These are phyloP conservation scores for Pristionchus japonicus DNA, from an alignment of 2,888 invertebrate species.

Conservation along the genomic window DNA sequence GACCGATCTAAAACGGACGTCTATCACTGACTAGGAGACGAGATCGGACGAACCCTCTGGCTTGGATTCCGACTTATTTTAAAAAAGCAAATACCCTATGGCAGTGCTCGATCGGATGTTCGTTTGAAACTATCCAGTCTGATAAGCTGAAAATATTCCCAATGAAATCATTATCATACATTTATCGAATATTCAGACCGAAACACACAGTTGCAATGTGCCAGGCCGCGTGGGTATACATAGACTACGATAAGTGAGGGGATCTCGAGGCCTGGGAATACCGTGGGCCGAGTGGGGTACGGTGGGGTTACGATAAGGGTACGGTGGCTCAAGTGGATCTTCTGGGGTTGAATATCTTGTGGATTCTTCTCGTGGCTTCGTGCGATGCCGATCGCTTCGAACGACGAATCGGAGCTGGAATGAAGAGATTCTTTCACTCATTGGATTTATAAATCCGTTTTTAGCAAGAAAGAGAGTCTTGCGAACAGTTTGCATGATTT, in stretches of 20 bases:
- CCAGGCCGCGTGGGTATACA: background rate
- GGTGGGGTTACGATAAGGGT: too few relatives aligned
- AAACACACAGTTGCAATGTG: too few relatives aligned
- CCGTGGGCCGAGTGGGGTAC: background rate
- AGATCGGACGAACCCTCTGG: too few relatives aligned
- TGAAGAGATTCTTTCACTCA: too few relatives aligned
- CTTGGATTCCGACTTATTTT: too few relatives aligned
- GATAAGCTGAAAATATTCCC: too few relatives aligned
- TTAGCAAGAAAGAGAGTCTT: too few relatives aligned
- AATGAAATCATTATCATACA: background rate
- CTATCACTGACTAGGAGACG: too few relatives aligned
- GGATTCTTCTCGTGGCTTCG: background rate
- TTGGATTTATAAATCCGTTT: too few relatives aligned
- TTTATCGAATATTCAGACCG: background rate
- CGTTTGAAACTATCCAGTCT: background rate
- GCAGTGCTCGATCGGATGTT: background rate
- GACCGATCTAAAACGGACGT: background rate
- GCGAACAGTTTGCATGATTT: background rate
- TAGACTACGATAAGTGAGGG: background rate
- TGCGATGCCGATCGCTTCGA: background rate
- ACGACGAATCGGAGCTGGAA: background rate
- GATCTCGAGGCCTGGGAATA: too few relatives aligned
- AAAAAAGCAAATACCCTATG: too few relatives aligned
- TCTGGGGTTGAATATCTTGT: background rate
- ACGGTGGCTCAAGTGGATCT: background rate